Percentiles rank a stretch among this genome's conserved stretches.
Conservation (phyloP, 2,797 vertebrate genomes). For the Ficedula albicollis region DNA sequence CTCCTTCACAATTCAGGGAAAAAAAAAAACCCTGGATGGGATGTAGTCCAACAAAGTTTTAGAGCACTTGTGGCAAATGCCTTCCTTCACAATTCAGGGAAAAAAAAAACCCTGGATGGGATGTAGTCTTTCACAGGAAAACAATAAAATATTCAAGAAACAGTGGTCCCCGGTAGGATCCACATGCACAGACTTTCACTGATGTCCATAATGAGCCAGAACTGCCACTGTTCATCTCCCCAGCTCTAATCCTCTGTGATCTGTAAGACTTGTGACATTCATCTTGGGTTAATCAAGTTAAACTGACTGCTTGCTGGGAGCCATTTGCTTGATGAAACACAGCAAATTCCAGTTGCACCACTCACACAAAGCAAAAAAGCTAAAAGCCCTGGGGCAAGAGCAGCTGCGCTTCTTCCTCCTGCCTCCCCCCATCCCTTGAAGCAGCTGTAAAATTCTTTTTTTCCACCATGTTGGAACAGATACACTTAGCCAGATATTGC, state of each 20-base stretch:
- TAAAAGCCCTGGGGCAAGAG: not conserved
- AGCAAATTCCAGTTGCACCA: constrained; percentile 26
- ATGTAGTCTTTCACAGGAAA: not conserved
- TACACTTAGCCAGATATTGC: not conserved
- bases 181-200: not conserved
- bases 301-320: constrained; percentile 46
- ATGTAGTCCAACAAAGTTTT: not conserved
- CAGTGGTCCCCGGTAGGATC: not conserved
- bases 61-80: not conserved
- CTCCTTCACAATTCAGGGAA: not conserved
- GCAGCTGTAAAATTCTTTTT: not conserved
- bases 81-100: not conserved
- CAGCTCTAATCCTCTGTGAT: constrained; percentile 32
- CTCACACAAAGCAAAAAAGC: not conserved
- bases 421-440: not conserved
- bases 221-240: not conserved
- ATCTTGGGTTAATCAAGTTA: constrained; percentile 62
- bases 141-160: not conserved
- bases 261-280: constrained; percentile 37
- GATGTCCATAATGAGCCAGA: not conserved
- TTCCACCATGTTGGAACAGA: not conserved
- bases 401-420: not conserved
- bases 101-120: not conserved
- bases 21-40: not conserved
- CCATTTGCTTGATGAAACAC: constrained; percentile 62